phyloP scores from a whole-genome alignment of 2,888 invertebrate genomes.

The Lasioglossum vierecki region DNA sequence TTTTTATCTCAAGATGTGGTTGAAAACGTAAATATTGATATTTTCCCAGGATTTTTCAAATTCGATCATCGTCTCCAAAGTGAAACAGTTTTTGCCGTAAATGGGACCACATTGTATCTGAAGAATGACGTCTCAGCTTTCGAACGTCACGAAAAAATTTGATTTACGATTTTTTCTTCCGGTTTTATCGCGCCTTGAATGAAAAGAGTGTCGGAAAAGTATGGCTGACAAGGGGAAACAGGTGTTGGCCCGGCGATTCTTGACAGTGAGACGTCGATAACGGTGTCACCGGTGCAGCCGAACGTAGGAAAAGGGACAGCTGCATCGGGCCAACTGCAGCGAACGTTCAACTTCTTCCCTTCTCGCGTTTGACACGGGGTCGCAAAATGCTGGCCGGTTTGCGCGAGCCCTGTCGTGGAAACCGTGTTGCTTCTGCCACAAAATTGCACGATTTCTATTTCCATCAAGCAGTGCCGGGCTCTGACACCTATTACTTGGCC shows the following conservation, averaged over 20 bases:
- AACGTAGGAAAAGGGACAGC: constrained; percentile 27
- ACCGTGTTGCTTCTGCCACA: not conserved
- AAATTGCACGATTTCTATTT: constrained; percentile 9
- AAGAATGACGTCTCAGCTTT: not conserved
- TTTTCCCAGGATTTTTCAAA: not conserved
- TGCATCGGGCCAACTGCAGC: constrained; percentile 7
- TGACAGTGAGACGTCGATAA: constrained; percentile 51
- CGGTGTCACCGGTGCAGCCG: constrained; percentile 31
- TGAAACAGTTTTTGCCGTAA: not conserved
- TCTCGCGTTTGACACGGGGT: not conserved
- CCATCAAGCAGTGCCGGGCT: not conserved
- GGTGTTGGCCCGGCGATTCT: constrained; percentile 50
- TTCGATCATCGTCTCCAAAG: not conserved
- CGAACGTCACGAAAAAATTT: not conserved
- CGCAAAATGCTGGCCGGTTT: not conserved
- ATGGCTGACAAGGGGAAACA: constrained; percentile 39
- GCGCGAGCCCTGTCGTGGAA: not conserved
- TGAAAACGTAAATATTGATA: not conserved
- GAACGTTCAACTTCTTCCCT: not conserved
- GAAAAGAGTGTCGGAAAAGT: constrained; percentile 13
- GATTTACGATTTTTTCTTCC: not conserved
- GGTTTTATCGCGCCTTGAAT: not conserved
- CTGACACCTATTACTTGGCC: constrained; percentile 2
- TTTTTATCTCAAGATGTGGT: not conserved
- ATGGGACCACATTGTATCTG: not conserved